Base-by-base conservation (phyloP, 2,888 invertebrate species). In the Acholoe squamosa region DNA sequence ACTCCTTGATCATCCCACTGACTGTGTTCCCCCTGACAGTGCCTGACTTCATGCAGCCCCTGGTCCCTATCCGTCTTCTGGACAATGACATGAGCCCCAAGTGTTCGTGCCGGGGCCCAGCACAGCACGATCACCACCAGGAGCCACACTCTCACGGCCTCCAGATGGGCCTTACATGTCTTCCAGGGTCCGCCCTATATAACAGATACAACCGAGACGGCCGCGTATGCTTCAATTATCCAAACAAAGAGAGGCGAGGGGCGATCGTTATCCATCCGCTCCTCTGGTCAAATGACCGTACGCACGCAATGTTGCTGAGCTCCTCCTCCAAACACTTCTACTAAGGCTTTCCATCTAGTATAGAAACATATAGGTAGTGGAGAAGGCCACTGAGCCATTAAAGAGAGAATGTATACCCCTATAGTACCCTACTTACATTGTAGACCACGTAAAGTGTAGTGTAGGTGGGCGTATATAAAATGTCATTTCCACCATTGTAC, bases 161-260 rank as follows among this genome's bases (percentile, higher is more conserved):
- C 14, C 43, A 33, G 80, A 80, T 80, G 80, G 80, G 80, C 14
- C 34, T 43, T 80, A 43, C 80, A 22, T 80, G 80, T 43, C 80
- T n/a, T 34, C 22, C 80, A 19, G 22, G 43, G 14, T 16, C 33
- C 33, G 71, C 71, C 34, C 43, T 33, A 43, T 80, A 80, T 80
- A 80, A 34, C 80, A 80, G 33, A 80, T 80, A 80, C 28, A 71
- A 25, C 71, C 71, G 71, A 71, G 71, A n/a, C 71, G 86, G 54
- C 52, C 54, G 33, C 54, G 86, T 52, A 54, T 28, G 86, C 80
- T 43, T 86, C 52, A 86, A 86, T 86, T 86, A 86, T 31, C 86
- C 56, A 86, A 86, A 86, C 86, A 86, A 86, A 86, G 86, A 56
- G 86, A 54, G 86, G 86, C 54, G 86, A 86, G 86, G 86, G 86